These are phyloP conservation scores for Tiaroga cobitis DNA, from an alignment of 2,797 vertebrate genomes.

Conservation along the genomic window DNA sequence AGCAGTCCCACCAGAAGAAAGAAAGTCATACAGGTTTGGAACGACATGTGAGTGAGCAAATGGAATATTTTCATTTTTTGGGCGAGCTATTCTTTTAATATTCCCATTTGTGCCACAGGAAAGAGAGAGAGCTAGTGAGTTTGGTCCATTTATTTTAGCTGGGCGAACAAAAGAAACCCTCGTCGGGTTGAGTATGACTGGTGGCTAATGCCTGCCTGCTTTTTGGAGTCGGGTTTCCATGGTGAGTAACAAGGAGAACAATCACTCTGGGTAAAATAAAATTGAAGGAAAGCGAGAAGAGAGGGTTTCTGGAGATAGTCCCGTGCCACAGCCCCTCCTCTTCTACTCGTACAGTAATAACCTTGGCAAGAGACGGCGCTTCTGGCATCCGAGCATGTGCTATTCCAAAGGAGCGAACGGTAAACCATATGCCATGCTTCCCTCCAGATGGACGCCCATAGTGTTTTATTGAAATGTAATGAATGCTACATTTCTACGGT, in stretches of 20 bases:
- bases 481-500: constrained; percentile 40
- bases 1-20: background rate
- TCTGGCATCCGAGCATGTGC: constrained; percentile 34
- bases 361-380: constrained; percentile 52
- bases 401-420: constrained; percentile 8
- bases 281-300: constrained; percentile 24
- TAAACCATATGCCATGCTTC: constrained; percentile 45
- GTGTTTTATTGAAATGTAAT: constrained; percentile 47
- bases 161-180: constrained; percentile 12
- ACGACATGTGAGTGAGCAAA: background rate
- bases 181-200: background rate
- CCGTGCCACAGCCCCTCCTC: constrained; percentile 15
- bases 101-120: constrained; percentile 8
- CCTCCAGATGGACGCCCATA: constrained; percentile 52
- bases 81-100: background rate
- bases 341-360: constrained; percentile 24
- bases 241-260: constrained; percentile 47
- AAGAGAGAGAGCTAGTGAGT: background rate
- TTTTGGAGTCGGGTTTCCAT: constrained; percentile 42
- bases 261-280: constrained; percentile 26
- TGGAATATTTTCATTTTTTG: constrained; percentile 9
- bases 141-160: constrained; percentile 19
- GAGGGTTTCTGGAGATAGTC: constrained; percentile 33
- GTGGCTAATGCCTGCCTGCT: constrained; percentile 32
- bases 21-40: background rate